A percentile compares a stretch with the other conserved stretches of the same genome.
Conservation (phyloP, 2,797 vertebrate species). For the Brachymystax lenok region DNA sequence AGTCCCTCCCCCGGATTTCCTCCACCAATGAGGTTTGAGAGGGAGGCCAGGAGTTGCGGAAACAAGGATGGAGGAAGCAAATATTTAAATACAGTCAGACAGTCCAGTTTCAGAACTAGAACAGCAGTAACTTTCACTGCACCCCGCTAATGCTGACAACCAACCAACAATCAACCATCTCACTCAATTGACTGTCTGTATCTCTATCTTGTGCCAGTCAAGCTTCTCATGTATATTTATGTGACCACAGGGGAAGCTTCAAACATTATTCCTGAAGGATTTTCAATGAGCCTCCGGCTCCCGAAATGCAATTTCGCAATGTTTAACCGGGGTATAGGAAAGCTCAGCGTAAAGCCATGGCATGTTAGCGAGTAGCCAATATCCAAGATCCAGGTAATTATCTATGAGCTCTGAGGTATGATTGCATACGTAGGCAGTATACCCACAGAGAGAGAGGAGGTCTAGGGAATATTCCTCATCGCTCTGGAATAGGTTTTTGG, state of each 20-base stretch:
- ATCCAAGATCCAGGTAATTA: neutral
- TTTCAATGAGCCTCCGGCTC: neutral
- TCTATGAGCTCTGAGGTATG: neutral
- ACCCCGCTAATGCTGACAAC: neutral
- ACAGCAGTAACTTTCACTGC: neutral
- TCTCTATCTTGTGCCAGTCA: neutral
- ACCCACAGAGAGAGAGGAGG: neutral
- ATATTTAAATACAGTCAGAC: no score
- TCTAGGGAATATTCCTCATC: neutral
- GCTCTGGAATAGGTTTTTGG: neutral
- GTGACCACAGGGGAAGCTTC: neutral
- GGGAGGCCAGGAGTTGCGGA: no score
- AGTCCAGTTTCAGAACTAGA: no score
- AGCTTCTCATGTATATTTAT: neutral
- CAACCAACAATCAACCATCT: neutral
- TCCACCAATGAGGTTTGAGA: no score
- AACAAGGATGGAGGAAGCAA: no score
- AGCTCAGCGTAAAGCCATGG: neutral
- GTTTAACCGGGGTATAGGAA: neutral
- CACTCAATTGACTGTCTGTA: neutral
- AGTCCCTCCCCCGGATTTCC: no score
- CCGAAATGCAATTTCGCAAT: neutral
- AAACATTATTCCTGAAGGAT: neutral
- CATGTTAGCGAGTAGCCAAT: neutral
- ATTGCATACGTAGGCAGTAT: neutral